Evolutionary conservation across 2,888 invertebrate genomes (phyloP).

Genomic region (Blera fallax): DNA sequence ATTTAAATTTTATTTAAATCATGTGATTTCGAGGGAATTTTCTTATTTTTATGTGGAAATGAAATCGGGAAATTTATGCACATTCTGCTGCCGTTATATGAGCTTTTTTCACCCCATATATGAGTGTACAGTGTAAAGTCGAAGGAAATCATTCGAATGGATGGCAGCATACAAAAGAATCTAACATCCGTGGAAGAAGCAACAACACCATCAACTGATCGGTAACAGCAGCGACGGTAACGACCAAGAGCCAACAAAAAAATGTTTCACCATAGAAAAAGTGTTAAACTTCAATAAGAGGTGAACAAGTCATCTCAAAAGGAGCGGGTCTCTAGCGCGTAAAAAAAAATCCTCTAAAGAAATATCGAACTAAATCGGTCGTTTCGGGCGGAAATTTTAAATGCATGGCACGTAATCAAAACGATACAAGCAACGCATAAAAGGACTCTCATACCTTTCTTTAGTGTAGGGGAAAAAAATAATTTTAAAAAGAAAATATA

Average conservation of each 20-base stretch:
- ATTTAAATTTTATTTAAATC: constrained; percentile 13
- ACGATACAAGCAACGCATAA: constrained; percentile 53
- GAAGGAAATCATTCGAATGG: constrained; percentile 14
- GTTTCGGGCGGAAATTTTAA: constrained; percentile 45
- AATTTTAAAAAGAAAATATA: constrained; percentile 5
- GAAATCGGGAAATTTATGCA: constrained; percentile 58
- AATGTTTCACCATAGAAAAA: constrained; percentile 14
- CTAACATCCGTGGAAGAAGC: constrained; percentile 5
- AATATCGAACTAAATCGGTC: constrained; percentile 65
- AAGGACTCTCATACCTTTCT: constrained; percentile 35
- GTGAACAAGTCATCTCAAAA: constrained; percentile 55
- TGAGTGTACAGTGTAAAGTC: constrained; percentile 19
- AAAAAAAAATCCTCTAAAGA: neutral
- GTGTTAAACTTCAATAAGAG: constrained; percentile 50
- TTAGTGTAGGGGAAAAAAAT: neutral
- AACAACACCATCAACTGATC: constrained; percentile 23
- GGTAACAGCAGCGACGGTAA: constrained; percentile 24
- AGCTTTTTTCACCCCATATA: constrained; percentile 8
- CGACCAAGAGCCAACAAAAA: constrained; percentile 14
- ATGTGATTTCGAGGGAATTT: constrained; percentile 37
- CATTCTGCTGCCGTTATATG: constrained; percentile 40
- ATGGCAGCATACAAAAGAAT: constrained; percentile 10
- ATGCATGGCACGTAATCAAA: constrained; percentile 70
- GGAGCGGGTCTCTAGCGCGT: neutral
- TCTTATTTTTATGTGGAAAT: constrained; percentile 31